phyloP scores from a whole-genome alignment of 1,140 invertebrate species.

The Ips nitidus region DNA sequence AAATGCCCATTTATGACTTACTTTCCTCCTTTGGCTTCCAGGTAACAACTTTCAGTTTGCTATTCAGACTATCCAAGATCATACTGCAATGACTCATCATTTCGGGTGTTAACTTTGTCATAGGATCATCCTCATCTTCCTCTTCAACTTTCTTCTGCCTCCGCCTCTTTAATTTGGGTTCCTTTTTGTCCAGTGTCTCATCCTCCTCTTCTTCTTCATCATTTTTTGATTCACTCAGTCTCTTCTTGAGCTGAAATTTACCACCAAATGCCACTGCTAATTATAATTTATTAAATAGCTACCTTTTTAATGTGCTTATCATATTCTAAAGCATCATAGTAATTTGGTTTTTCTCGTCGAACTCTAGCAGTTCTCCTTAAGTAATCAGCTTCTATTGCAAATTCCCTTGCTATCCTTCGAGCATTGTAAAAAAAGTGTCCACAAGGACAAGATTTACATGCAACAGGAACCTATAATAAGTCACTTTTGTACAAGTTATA shows the following conservation, averaged over 20 bases:
- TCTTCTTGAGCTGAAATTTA: conserved; percentile 53
- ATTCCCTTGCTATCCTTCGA: conserved; percentile 58
- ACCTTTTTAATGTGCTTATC: conserved; percentile 68
- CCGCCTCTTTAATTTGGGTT: conserved; percentile 54
- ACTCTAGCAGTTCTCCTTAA: conserved; percentile 71
- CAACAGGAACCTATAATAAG: conserved; percentile 69
- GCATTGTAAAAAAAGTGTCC: conserved; percentile 76
- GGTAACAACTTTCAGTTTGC: conserved; percentile 67
- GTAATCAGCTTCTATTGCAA: conserved; percentile 52
- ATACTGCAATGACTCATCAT: conserved; percentile 61
- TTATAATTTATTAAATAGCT: neutral
- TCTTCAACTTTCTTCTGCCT: conserved; percentile 61
- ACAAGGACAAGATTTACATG: conserved; percentile 77
- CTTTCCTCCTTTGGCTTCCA: conserved; percentile 60
- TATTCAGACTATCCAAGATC: conserved; percentile 72
- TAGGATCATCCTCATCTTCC: conserved; percentile 60
- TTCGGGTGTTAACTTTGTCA: conserved; percentile 56
- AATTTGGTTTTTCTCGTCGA: conserved; percentile 77
- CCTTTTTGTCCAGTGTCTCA: conserved; percentile 55
- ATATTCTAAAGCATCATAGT: conserved; percentile 79
- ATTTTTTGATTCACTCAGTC: conserved; percentile 53
- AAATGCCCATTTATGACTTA: too few relatives aligned
- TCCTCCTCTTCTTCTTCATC: conserved; percentile 56
- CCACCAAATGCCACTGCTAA: neutral
- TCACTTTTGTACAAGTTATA: neutral